Conservation (phyloP, 2,797 vertebrate genomes). For the Tadarida brasiliensis region DNA sequence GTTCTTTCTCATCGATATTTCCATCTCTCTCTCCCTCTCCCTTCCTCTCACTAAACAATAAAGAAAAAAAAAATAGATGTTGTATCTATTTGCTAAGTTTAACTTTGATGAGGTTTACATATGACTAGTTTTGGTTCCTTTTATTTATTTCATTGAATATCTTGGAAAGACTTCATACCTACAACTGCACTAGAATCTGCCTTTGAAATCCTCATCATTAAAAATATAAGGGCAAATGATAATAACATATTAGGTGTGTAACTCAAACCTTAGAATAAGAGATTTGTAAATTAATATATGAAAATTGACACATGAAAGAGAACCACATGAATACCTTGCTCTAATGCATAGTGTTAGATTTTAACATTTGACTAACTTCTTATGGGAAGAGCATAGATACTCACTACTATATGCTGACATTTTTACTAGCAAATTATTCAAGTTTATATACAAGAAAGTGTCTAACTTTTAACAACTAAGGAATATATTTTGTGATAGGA, state of each 20-base stretch:
- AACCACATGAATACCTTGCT: neutral
- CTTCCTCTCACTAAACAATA: too few relatives aligned
- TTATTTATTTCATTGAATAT: neutral
- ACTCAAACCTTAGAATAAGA: neutral
- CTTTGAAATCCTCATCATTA: neutral
- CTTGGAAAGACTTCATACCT: constrained; percentile 11
- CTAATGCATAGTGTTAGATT: neutral
- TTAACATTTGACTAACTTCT: neutral
- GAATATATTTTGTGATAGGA: neutral
- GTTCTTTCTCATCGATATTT: too few relatives aligned
- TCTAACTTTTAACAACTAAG: neutral
- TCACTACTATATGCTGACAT: neutral
- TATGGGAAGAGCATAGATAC: neutral
- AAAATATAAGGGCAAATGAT: neutral
- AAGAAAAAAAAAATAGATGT: neutral
- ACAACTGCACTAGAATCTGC: neutral
- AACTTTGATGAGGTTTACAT: neutral
- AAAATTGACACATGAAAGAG: constrained; percentile 38
- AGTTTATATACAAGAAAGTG: neutral
- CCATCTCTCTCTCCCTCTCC: too few relatives aligned
- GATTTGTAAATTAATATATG: neutral
- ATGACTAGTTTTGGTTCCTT: neutral
- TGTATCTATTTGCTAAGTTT: neutral
- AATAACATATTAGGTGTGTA: neutral
- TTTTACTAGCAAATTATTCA: neutral